phyloP scores from a whole-genome alignment of 2,797 vertebrate genomes.

The Notamacropus eugenii region DNA sequence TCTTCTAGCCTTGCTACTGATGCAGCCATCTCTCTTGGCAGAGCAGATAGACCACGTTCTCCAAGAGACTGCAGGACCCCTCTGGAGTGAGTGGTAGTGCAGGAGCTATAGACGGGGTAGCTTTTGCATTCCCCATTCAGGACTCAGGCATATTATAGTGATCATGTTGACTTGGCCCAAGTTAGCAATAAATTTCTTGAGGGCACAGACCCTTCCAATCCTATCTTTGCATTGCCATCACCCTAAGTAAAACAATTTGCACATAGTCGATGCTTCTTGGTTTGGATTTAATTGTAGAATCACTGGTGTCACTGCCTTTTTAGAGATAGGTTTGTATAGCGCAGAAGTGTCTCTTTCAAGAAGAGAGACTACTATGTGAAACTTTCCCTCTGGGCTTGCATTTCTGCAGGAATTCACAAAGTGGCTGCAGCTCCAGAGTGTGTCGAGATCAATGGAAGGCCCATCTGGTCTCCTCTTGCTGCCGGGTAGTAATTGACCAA shows the following conservation, averaged over 20 bases:
- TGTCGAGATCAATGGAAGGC: not conserved
- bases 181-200: not conserved
- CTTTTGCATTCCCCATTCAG: not conserved
- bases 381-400: not conserved
- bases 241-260: not conserved
- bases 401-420: constrained; percentile 9
- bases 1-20: not conserved
- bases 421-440: not conserved
- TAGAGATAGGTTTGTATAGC: not conserved
- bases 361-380: not conserved
- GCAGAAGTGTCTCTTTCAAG: not conserved
- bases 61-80: not conserved
- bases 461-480: not conserved
- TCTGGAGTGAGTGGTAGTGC: not conserved
- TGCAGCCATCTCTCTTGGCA: not conserved
- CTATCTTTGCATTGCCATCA: not conserved
- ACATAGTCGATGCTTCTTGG: not conserved
- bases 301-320: not conserved
- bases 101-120: not conserved
- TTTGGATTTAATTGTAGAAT: not conserved
- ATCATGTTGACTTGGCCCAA: not conserved
- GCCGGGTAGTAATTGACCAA: not conserved
- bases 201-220: not conserved
- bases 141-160: not conserved
- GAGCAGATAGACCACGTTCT: not conserved